phyloP scores from a whole-genome alignment of 2,113 vertebrate genomes.

The Corythoichthys haematopterus region DNA sequence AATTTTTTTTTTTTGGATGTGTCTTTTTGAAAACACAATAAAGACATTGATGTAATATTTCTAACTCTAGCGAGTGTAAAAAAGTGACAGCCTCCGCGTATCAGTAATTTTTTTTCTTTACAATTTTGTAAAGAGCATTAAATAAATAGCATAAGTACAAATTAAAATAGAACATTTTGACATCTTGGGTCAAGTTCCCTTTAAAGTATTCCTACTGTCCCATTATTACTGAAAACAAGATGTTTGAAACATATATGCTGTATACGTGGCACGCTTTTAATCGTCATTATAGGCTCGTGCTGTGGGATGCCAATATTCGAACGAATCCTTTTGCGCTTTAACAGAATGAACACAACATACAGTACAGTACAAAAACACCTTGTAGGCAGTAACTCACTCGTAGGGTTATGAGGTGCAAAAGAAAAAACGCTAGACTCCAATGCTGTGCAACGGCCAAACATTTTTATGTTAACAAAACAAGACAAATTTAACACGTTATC shows the following conservation, averaged over 20 bases:
- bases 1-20: too few species aligned
- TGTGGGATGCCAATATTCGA: constrained; percentile 30
- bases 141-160: too few species aligned
- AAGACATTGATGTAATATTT: too few species aligned
- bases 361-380: constrained; percentile 48
- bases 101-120: too few species aligned
- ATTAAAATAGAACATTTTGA: too few species aligned
- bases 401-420: constrained; percentile 58
- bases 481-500: not conserved
- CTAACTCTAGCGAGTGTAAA: too few species aligned
- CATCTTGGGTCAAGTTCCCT: too few species aligned
- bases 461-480: constrained; percentile 24
- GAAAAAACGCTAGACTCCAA: constrained; percentile 43
- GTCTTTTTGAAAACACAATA: too few species aligned
- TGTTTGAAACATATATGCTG: constrained; percentile 34
- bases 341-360: constrained; percentile 52
- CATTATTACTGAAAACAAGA: constrained; percentile 36
- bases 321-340: constrained; percentile 56
- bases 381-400: constrained; percentile 55
- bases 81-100: too few species aligned
- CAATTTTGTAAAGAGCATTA: too few species aligned
- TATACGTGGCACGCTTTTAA: constrained; percentile 56
- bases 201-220: constrained; percentile 21
- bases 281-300: constrained; percentile 60
- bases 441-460: constrained; percentile 40